These are phyloP conservation scores for Drosophila aff. DNA, from an alignment of 1,140 invertebrate species.

Conservation along the genomic window DNA sequence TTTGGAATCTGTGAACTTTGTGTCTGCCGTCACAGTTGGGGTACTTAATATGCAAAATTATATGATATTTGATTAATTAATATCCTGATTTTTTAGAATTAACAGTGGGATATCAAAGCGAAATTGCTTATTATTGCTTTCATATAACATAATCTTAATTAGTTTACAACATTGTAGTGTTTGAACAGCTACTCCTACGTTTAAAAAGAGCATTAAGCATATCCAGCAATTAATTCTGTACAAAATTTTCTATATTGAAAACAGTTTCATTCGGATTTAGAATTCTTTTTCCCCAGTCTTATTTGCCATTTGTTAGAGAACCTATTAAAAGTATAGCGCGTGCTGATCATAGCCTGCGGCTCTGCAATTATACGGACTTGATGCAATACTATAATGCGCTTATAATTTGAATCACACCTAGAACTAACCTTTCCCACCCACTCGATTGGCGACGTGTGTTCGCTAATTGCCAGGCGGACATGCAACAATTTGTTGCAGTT, in stretches of 20 bases:
- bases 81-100: background rate
- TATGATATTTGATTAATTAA: conserved; percentile 18
- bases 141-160: background rate
- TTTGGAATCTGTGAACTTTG: conserved; percentile 47
- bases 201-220: background rate
- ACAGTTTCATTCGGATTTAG: background rate
- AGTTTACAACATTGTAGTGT: background rate
- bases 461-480: conserved; percentile 41
- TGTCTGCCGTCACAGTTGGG: conserved; percentile 28
- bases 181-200: background rate
- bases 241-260: too few species aligned
- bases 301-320: conserved; percentile 19
- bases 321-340: conserved; percentile 31
- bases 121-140: background rate
- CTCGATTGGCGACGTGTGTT: conserved; percentile 26
- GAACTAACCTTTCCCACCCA: conserved; percentile 24
- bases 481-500: conserved; percentile 64
- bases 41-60: conserved; percentile 11
- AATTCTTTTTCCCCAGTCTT: background rate
- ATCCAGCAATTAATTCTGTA: too few species aligned
- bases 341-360: conserved; percentile 41
- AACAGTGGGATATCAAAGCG: background rate
- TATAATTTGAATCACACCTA: conserved; percentile 49
- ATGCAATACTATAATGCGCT: conserved; percentile 37
- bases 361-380: conserved; percentile 31